Conservation (phyloP, 2,797 vertebrate species). For the Acrossocheilus fasciatus region DNA sequence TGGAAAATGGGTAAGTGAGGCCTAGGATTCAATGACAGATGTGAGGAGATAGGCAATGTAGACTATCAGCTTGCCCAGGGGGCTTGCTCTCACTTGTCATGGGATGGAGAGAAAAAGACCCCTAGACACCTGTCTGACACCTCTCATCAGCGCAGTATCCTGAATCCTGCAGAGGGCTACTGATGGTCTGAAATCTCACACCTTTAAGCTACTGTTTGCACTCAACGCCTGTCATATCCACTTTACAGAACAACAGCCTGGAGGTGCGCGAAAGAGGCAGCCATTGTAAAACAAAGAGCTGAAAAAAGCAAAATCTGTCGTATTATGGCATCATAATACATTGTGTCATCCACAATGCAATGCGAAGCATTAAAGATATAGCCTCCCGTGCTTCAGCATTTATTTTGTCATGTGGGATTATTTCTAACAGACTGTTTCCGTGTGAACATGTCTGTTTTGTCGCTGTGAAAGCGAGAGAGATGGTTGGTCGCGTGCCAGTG, state of each 20-base stretch:
- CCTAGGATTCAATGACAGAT: slow-evolving; percentile 56
- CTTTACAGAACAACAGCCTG: slow-evolving; percentile 74
- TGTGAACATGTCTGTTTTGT: slow-evolving; percentile 58
- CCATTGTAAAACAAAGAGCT: slow-evolving; percentile 59
- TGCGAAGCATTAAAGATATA: slow-evolving; percentile 75
- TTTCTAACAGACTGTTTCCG: slow-evolving; percentile 72
- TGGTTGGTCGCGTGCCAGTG: slow-evolving; percentile 24
- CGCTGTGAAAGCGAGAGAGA: slow-evolving; percentile 12
- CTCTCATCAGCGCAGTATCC: slow-evolving; percentile 56
- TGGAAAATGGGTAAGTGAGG: slow-evolving; percentile 23
- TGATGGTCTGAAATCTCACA: slow-evolving; percentile 68
- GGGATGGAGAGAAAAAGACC: slow-evolving; percentile 38
- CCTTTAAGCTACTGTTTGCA: slow-evolving; percentile 70
- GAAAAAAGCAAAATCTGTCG: slow-evolving; percentile 66
- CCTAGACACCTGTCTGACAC: slow-evolving; percentile 60
- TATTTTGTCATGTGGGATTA: slow-evolving; percentile 81
- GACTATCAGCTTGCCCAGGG: slow-evolving; percentile 55
- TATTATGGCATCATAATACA: slow-evolving; percentile 77
- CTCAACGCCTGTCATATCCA: slow-evolving; percentile 76
- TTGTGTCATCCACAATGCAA: slow-evolving; percentile 75
- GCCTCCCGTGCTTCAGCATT: slow-evolving; percentile 71
- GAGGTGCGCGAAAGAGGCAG: slow-evolving; percentile 67
- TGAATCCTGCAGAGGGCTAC: slow-evolving; percentile 61
- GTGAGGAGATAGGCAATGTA: slow-evolving; percentile 49
- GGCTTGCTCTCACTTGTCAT: slow-evolving; percentile 52